Percentiles rank a stretch among this genome's conserved stretches.
These are phyloP conservation scores for Drosophila arizonae DNA, from an alignment of 1,140 invertebrate species.

Conservation along the genomic window DNA sequence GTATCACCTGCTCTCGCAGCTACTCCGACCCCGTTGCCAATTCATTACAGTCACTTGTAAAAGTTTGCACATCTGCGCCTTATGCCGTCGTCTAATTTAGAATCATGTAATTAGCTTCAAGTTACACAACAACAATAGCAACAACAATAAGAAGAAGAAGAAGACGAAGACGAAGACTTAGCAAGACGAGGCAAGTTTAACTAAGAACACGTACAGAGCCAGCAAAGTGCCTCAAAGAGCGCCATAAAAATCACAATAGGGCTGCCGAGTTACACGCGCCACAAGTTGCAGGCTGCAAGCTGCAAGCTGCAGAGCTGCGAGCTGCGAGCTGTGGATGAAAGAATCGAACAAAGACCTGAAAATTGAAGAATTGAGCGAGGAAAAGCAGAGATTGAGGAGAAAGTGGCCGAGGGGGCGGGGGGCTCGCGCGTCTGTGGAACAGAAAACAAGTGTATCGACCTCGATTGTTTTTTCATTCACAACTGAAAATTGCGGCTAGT, in stretches of 20 bases:
- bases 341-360: conserved; percentile 39
- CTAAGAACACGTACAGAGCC: conserved; percentile 61
- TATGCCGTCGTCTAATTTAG: conserved; percentile 58
- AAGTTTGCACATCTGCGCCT: conserved; percentile 70
- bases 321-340: conserved; percentile 29
- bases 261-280: conserved; percentile 65
- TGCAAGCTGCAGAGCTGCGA: conserved; percentile 37
- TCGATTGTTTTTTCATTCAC: conserved; percentile 53
- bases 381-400: background rate
- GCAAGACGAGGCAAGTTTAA: conserved; percentile 31
- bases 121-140: conserved; percentile 48
- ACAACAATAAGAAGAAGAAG: background rate
- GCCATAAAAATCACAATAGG: conserved; percentile 71
- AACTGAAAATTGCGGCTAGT: conserved; percentile 25
- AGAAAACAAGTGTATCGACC: conserved; percentile 69
- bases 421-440: background rate
- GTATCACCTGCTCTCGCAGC: conserved; percentile 25
- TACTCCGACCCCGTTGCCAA: background rate
- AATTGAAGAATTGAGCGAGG: background rate
- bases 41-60: conserved; percentile 39
- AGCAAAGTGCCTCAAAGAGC: conserved; percentile 42
- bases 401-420: background rate
- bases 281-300: conserved; percentile 27
- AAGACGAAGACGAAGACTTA: conserved; percentile 18
- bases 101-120: conserved; percentile 60